Conservation (phyloP, 2,888 invertebrate genomes). For the Ypsolopha sequella region DNA sequence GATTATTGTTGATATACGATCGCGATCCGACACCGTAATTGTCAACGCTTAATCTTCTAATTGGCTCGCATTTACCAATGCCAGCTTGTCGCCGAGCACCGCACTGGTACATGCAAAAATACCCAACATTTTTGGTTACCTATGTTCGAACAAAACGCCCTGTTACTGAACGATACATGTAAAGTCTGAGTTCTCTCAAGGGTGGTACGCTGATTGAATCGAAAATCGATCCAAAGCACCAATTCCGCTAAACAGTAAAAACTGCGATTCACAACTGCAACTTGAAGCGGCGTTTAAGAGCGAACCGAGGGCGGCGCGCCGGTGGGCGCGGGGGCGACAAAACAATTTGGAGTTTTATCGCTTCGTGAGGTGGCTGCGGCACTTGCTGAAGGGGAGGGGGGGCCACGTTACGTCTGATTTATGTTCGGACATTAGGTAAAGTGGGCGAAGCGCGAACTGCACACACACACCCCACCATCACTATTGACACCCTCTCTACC, state of each 20-base stretch:
- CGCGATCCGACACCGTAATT: constrained; percentile 65
- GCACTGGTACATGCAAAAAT: constrained; percentile 3
- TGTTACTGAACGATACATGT: background rate
- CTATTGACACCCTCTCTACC: constrained; percentile 39
- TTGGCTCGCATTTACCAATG: constrained; percentile 69
- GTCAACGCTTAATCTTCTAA: constrained; percentile 72
- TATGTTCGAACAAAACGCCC: too few relatives aligned
- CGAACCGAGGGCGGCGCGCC: constrained; percentile 66
- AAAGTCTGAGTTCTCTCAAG: background rate
- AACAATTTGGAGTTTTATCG: constrained; percentile 70
- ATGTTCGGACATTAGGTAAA: constrained; percentile 54
- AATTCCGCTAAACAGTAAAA: constrained; percentile 66
- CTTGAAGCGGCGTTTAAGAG: constrained; percentile 70
- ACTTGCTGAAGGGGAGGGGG: constrained; percentile 17
- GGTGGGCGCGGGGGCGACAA: constrained; percentile 57
- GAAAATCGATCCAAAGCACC: constrained; percentile 62
- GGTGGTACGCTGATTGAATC: constrained; percentile 16
- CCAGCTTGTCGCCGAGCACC: constrained; percentile 39
- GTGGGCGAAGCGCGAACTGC: constrained; percentile 49
- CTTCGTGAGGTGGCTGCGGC: constrained; percentile 28
- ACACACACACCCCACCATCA: constrained; percentile 32
- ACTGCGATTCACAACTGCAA: constrained; percentile 70
- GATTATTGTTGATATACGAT: constrained; percentile 71
- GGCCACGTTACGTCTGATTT: constrained; percentile 61
- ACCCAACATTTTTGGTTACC: background rate